Percentiles rank a stretch among this genome's conserved stretches.
Conservation (phyloP, 1,140 invertebrate genomes). For the Pentalonia nigronervosa region DNA sequence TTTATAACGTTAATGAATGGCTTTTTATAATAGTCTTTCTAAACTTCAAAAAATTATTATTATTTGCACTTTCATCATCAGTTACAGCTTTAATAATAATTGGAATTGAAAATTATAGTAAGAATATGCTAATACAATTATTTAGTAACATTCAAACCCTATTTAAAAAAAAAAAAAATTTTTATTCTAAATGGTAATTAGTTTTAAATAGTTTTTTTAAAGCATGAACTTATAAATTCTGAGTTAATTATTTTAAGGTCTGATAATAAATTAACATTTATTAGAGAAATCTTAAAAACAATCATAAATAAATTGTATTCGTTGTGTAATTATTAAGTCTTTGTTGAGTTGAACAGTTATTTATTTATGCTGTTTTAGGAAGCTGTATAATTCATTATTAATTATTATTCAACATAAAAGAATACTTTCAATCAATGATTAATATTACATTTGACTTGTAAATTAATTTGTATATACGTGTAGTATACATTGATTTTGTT, state of each 20-base stretch:
- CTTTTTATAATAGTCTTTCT: background rate
- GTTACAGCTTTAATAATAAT: background rate
- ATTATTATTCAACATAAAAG: conserved; percentile 38
- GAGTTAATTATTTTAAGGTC: conserved; percentile 27
- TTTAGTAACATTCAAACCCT: background rate
- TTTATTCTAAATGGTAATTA: background rate
- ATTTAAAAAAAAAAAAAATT: too few relatives aligned
- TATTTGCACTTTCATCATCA: background rate
- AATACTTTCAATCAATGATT: background rate
- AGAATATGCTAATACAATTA: background rate
- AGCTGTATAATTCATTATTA: conserved; percentile 20
- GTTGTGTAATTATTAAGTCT: conserved; percentile 23
- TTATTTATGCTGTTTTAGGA: conserved; percentile 1
- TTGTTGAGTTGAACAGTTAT: background rate
- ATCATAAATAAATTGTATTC: conserved; percentile 1
- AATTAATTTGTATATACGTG: background rate
- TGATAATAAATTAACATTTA: conserved; percentile 6
- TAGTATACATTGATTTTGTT: background rate
- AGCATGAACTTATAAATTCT: background rate
- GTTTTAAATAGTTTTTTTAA: background rate
- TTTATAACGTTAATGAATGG: background rate
- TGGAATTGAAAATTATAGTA: background rate
- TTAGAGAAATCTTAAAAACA: background rate
- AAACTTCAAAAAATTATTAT: background rate
- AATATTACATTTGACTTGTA: conserved; percentile 33